These are phyloP conservation scores for Dufourea novaeangliae DNA, from an alignment of 1,140 invertebrate species.

Conservation along the genomic window DNA sequence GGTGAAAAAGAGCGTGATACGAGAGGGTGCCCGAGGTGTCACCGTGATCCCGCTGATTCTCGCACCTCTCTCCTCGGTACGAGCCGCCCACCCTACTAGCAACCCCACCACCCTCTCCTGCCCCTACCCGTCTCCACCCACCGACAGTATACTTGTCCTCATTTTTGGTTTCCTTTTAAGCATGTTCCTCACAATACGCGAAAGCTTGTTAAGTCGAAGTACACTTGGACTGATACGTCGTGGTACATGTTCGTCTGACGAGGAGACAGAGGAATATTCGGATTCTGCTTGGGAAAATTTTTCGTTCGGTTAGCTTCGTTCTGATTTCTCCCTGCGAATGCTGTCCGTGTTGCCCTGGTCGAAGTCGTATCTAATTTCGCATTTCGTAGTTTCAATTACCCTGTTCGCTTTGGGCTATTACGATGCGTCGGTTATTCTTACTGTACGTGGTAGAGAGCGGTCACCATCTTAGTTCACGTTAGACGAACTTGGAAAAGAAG, in stretches of 20 bases:
- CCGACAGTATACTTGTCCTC: conserved; percentile 74
- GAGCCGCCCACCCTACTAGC: conserved; percentile 20
- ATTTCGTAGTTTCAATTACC: no score
- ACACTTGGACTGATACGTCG: conserved; percentile 75
- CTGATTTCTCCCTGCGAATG: neutral
- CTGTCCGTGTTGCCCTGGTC: neutral
- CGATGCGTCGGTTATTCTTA: no score
- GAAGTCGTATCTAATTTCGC: no score
- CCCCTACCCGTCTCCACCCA: conserved; percentile 17
- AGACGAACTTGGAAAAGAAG: no score
- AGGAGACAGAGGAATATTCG: conserved; percentile 7
- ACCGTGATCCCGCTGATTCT: conserved; percentile 80
- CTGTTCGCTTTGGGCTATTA: no score
- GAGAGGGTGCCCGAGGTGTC: conserved; percentile 80
- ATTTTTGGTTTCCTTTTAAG: conserved; percentile 82
- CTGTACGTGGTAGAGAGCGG: no score
- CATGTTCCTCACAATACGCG: conserved; percentile 78
- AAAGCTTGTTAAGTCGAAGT: conserved; percentile 81
- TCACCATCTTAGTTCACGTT: no score
- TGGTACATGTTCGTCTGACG: conserved; percentile 34
- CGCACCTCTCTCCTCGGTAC: conserved; percentile 68
- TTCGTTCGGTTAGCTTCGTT: neutral
- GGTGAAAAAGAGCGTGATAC: conserved; percentile 74
- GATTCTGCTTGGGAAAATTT: conserved; percentile 28
- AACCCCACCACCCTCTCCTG: neutral